These are phyloP conservation scores for Rhagoletis zephyria DNA, from an alignment of 1,140 invertebrate genomes.

Conservation along the genomic window DNA sequence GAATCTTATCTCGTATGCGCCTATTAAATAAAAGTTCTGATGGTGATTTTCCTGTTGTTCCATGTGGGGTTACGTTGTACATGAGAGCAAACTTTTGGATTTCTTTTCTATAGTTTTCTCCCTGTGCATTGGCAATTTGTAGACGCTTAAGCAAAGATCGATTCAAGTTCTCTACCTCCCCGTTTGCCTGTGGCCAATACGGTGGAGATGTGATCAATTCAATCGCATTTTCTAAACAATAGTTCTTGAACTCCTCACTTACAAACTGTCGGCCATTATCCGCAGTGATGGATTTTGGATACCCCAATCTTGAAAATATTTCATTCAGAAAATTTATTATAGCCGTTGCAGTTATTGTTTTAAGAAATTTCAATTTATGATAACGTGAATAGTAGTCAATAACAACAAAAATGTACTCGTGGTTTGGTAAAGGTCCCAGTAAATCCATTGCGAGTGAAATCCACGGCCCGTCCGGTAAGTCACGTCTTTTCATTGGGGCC, in stretches of 20 bases:
- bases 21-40: conserved; percentile 42
- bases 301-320: conserved; percentile 58
- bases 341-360: conserved; percentile 34
- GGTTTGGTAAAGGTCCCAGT: conserved; percentile 37
- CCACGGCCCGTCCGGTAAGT: conserved; percentile 67
- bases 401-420: neutral
- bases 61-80: conserved; percentile 61
- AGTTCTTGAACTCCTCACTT: conserved; percentile 34
- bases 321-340: conserved; percentile 54
- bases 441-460: conserved; percentile 68
- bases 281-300: conserved; percentile 45
- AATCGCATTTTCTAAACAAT: conserved; percentile 37
- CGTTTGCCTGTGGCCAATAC: neutral
- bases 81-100: conserved; percentile 57
- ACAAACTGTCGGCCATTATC: no score
- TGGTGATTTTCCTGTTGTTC: conserved; percentile 59
- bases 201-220: neutral
- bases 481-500: conserved; percentile 54
- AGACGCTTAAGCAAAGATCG: no score
- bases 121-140: no score
- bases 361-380: conserved; percentile 58
- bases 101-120: no score
- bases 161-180: no score
- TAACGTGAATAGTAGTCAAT: conserved; percentile 61
- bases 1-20: conserved; percentile 26